Evolutionary conservation across 2,797 vertebrate species (phyloP).

Genomic region (Macroramphosus scolopax): DNA sequence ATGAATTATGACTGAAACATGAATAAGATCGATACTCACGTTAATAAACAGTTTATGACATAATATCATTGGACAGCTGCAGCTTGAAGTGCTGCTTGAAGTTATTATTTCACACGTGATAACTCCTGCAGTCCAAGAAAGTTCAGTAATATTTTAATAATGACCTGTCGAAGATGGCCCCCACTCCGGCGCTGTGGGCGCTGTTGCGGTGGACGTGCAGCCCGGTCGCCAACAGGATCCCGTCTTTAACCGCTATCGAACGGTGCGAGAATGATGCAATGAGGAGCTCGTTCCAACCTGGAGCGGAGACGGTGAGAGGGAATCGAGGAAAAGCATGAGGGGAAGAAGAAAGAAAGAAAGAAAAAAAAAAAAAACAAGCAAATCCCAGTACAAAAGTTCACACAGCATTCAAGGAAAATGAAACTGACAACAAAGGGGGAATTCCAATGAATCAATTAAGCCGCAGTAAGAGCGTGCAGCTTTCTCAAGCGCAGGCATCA

Average conservation of each 20-base stretch:
- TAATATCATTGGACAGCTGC: no score
- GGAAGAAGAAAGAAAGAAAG: neutral
- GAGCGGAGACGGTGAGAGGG: constrained; percentile 26
- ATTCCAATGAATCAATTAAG: constrained; percentile 68
- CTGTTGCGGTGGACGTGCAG: constrained; percentile 94
- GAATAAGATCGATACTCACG: no score
- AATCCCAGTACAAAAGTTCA: constrained; percentile 63
- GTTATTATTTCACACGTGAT: no score
- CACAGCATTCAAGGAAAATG: constrained; percentile 56
- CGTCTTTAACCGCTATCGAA: constrained; percentile 92
- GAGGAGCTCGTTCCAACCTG: constrained; percentile 93
- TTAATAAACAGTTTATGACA: no score
- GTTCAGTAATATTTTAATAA: no score
- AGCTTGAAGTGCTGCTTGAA: no score
- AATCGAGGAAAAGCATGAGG: constrained; percentile 15
- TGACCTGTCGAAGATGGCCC: constrained; percentile 96
- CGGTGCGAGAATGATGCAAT: constrained; percentile 97
- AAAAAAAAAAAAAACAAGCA: constrained; percentile 12
- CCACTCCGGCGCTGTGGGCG: constrained; percentile 94
- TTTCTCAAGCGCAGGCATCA: constrained; percentile 52
- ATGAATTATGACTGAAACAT: no score
- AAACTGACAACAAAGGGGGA: constrained; percentile 63
- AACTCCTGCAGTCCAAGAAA: no score
- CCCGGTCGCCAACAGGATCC: constrained; percentile 91
- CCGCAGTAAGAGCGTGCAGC: constrained; percentile 43